These are phyloP conservation scores for Oscheius sp. DNA, from an alignment of 2,888 invertebrate genomes.

Conservation along the genomic window DNA sequence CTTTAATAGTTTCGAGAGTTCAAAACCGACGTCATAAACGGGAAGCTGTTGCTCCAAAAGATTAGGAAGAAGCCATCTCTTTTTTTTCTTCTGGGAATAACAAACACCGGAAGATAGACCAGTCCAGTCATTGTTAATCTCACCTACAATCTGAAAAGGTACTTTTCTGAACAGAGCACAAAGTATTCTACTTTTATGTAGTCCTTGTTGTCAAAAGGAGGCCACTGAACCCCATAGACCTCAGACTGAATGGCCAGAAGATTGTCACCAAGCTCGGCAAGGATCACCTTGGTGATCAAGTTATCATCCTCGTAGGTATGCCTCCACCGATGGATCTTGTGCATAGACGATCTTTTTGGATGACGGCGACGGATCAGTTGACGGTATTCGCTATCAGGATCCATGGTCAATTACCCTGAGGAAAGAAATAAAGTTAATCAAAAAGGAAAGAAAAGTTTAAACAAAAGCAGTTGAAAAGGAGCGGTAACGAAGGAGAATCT, in stretches of 20 bases:
- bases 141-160: not conserved
- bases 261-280: slow-evolving; percentile 1
- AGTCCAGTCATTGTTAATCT: slow-evolving; percentile 4
- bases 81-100: slow-evolving; percentile 1
- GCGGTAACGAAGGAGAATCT: not conserved
- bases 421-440: not conserved
- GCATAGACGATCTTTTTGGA: slow-evolving; percentile 1
- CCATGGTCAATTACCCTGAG: not conserved
- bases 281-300: not conserved
- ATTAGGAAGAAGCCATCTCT: not conserved
- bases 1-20: not conserved
- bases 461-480: not conserved
- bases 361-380: not conserved
- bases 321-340: slow-evolving; percentile 20
- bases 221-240: too few relatives aligned
- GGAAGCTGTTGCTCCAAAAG: not conserved
- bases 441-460: not conserved
- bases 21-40: not conserved
- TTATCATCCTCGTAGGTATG: slow-evolving; percentile 3
- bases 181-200: not conserved
- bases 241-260: not conserved
- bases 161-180: not conserved
- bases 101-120: not conserved
- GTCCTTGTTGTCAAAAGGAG: not conserved
- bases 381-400: not conserved